These are phyloP conservation scores for Luscinia luscinia DNA, from an alignment of 2,797 vertebrate genomes.

Conservation along the genomic window DNA sequence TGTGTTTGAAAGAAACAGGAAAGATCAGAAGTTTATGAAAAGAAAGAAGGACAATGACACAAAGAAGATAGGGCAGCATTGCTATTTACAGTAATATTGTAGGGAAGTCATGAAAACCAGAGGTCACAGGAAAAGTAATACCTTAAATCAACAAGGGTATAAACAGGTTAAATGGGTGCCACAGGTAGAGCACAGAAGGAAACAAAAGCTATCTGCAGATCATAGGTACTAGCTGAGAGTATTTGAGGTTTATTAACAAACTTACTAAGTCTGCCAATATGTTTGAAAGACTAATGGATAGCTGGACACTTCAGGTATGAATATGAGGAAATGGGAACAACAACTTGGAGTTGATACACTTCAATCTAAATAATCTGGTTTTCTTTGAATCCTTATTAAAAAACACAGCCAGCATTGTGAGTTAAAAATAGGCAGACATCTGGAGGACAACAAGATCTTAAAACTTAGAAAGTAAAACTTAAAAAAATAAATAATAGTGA, in stretches of 20 bases:
- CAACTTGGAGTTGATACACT: background rate
- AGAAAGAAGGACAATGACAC: background rate
- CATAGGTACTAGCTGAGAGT: background rate
- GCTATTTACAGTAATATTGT: background rate
- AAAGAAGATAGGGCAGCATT: background rate
- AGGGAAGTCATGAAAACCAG: background rate
- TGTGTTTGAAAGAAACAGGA: background rate
- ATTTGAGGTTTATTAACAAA: background rate
- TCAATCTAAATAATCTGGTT: background rate
- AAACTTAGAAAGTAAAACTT: background rate
- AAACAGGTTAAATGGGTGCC: background rate
- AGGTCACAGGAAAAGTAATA: background rate
- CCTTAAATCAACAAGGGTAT: background rate
- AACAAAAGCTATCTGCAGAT: background rate
- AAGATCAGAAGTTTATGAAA: background rate
- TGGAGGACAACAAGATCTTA: background rate
- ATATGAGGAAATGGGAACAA: background rate
- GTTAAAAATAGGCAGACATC: background rate
- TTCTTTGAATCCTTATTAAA: background rate
- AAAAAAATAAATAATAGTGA: background rate
- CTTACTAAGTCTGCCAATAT: background rate
- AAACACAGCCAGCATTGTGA: background rate
- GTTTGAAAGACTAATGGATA: background rate
- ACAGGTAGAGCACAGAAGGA: background rate
- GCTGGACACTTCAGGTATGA: background rate